Percentiles rank a stretch among this genome's conserved stretches.
These are phyloP conservation scores for Gallinago paraguaiae DNA, from an alignment of 2,113 vertebrate species.

Conservation along the genomic window DNA sequence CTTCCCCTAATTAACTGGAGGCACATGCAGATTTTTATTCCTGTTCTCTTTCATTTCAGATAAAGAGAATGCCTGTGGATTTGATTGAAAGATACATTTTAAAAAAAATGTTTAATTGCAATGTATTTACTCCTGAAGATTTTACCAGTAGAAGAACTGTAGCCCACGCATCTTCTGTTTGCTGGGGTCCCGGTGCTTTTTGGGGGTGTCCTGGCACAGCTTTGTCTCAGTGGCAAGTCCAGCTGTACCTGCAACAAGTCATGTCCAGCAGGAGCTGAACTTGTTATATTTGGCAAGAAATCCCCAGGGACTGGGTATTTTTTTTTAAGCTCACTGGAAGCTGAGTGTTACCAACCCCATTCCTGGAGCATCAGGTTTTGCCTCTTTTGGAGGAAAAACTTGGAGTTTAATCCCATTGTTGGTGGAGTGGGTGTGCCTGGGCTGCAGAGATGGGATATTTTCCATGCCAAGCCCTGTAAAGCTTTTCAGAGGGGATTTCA, in stretches of 20 bases:
- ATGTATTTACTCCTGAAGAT: not conserved
- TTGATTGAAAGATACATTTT: not conserved
- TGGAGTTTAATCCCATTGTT: not conserved
- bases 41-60: not conserved
- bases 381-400: not conserved
- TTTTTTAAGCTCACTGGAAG: not conserved
- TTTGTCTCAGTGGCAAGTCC: too few relatives aligned
- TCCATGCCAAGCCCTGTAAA: not conserved
- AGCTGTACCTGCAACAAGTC: fast-evolving
- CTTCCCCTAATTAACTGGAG: not conserved
- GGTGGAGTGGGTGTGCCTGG: not conserved
- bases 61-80: not conserved
- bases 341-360: not conserved
- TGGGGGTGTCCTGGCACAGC: not conserved
- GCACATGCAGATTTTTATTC: not conserved
- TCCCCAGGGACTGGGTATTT: too few relatives aligned
- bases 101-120: not conserved
- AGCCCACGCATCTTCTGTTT: not conserved
- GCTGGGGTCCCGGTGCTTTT: not conserved
- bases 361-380: not conserved
- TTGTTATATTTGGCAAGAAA: not conserved
- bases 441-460: not conserved
- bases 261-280: not conserved
- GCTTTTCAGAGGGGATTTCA: not conserved
- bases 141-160: not conserved